These are phyloP conservation scores for Mormyrus proboscirostris DNA, from an alignment of 2,797 vertebrate genomes.

Conservation along the genomic window DNA sequence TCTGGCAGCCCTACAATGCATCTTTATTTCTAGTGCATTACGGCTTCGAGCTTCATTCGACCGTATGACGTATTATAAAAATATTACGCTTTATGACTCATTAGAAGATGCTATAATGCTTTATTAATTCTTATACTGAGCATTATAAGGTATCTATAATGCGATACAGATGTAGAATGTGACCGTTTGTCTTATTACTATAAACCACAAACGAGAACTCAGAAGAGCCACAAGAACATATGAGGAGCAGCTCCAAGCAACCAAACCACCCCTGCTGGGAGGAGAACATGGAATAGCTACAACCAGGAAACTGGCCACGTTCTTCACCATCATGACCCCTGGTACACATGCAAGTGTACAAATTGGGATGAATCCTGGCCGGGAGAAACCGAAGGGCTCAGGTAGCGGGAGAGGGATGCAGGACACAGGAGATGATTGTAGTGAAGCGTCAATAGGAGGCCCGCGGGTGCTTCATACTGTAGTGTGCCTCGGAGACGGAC, in stretches of 20 bases:
- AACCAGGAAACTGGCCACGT: neutral
- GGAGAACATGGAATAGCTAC: neutral
- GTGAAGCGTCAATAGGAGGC: constrained; percentile 70
- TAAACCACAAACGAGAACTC: neutral
- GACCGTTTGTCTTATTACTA: neutral
- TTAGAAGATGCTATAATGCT: neutral
- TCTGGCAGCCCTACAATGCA: neutral
- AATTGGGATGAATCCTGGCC: neutral
- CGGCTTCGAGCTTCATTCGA: neutral
- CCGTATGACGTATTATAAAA: neutral
- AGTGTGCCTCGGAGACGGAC: constrained; percentile 89
- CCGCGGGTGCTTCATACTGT: constrained; percentile 90
- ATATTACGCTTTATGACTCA: neutral
- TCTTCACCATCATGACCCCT: neutral
- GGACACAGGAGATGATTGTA: neutral
- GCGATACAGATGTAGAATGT: neutral
- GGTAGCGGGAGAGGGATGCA: neutral
- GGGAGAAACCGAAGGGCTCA: neutral
- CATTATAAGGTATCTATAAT: neutral
- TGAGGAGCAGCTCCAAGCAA: neutral
- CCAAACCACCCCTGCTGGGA: neutral
- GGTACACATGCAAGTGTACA: neutral
- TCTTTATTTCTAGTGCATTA: neutral
- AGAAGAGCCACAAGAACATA: neutral
- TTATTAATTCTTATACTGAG: neutral